phyloP scores from a whole-genome alignment of 2,113 vertebrate genomes.

The Labeo rohita region DNA sequence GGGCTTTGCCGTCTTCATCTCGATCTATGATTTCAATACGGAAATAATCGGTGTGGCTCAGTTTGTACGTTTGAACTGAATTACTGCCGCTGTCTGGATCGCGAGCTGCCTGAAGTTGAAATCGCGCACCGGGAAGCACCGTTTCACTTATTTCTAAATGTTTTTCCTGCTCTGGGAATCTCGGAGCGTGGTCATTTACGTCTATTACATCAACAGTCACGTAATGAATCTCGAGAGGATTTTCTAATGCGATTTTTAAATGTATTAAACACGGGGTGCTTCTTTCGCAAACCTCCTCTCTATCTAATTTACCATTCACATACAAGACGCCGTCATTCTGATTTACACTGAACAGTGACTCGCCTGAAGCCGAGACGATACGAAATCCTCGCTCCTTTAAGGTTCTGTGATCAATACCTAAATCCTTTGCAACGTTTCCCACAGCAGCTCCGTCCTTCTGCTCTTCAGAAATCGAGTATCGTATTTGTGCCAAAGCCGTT shows the following conservation, averaged over 20 bases:
- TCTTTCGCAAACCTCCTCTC: conserved; percentile 61
- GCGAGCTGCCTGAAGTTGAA: conserved; percentile 64
- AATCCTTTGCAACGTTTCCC: conserved; percentile 66
- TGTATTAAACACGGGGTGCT: conserved; percentile 55
- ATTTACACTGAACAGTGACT: conserved; percentile 58
- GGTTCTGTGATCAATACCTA: conserved; percentile 52
- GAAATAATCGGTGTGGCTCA: conserved; percentile 67
- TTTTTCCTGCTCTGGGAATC: conserved; percentile 64
- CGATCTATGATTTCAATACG: conserved; percentile 65
- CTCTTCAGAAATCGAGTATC: conserved; percentile 70
- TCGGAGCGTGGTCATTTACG: conserved; percentile 68
- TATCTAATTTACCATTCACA: conserved; percentile 59
- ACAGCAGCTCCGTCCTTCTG: conserved; percentile 57
- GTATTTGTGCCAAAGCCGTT: conserved; percentile 64
- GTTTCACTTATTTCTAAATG: conserved; percentile 65
- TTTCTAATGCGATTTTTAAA: conserved; percentile 63
- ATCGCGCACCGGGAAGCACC: conserved; percentile 58
- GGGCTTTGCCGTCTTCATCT: conserved; percentile 51
- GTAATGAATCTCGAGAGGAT: conserved; percentile 71
- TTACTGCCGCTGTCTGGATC: conserved; percentile 66
- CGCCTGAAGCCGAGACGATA: conserved; percentile 53
- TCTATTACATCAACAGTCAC: conserved; percentile 68
- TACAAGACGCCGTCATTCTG: conserved; percentile 60
- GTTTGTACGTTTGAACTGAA: conserved; percentile 66
- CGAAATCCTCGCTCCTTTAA: conserved; percentile 58